phyloP scores from a whole-genome alignment of 2,888 invertebrate species.

The Biston betularia region DNA sequence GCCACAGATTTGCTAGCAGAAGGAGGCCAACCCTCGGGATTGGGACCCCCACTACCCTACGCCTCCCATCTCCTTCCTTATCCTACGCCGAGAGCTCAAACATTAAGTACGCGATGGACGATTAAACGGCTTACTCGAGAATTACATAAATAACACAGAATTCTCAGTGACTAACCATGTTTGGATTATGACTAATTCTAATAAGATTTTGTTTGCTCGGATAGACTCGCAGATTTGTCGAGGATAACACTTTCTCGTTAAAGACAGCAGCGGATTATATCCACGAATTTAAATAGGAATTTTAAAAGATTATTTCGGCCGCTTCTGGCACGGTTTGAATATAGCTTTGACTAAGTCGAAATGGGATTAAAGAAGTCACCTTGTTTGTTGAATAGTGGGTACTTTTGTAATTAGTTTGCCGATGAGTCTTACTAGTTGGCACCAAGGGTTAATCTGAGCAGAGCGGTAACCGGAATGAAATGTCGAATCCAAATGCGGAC shows the following conservation, averaged over 20 bases:
- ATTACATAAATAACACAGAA: slow-evolving; percentile 70
- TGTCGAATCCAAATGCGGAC: slow-evolving; percentile 49
- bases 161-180: slow-evolving; percentile 60
- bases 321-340: background rate
- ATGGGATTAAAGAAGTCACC: slow-evolving; percentile 15
- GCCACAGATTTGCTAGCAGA: slow-evolving; percentile 69
- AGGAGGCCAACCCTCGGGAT: slow-evolving; percentile 61
- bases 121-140: slow-evolving; percentile 73
- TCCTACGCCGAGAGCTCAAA: slow-evolving; percentile 62
- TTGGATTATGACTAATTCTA: slow-evolving; percentile 63
- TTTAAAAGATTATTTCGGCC: slow-evolving; percentile 14
- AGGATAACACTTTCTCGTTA: slow-evolving; percentile 37
- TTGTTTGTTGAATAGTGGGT: slow-evolving; percentile 27
- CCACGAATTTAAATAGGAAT: slow-evolving; percentile 22
- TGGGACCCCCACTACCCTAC: slow-evolving; percentile 47
- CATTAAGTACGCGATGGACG: slow-evolving; percentile 73
- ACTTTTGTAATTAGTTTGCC: slow-evolving; percentile 55
- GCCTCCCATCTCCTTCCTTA: slow-evolving; percentile 49
- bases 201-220: slow-evolving; percentile 56
- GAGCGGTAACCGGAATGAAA: slow-evolving; percentile 55
- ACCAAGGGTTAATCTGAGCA: slow-evolving; percentile 61
- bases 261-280: slow-evolving; percentile 30
- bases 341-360: slow-evolving; percentile 13
- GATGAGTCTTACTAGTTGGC: slow-evolving; percentile 51
- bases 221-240: slow-evolving; percentile 48